phyloP scores from a whole-genome alignment of 2,113 vertebrate species.

The Pipra filicauda region DNA sequence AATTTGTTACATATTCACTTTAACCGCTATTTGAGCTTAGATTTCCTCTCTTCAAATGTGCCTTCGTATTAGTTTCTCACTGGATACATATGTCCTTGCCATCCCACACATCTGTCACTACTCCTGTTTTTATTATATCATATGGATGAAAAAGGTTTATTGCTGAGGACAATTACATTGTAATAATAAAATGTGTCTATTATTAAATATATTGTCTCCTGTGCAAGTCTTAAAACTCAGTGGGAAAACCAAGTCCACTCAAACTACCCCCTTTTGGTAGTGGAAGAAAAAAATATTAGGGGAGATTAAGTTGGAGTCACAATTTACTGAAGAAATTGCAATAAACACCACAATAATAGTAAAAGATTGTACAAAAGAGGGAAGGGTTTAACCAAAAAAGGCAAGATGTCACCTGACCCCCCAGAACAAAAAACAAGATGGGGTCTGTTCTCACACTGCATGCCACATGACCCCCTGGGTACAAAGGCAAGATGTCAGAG shows the following conservation, averaged over 20 bases:
- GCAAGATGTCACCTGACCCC: not conserved
- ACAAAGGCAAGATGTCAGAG: not conserved
- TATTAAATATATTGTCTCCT: not conserved
- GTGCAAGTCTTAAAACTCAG: not conserved
- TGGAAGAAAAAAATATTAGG: not conserved
- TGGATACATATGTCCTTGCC: not conserved
- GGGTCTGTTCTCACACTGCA: not conserved
- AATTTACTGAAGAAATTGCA: not conserved
- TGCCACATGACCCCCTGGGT: not conserved
- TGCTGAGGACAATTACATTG: not conserved
- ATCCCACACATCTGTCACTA: not conserved
- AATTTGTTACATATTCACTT: not conserved
- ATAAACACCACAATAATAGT: not conserved
- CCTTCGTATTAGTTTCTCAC: not conserved
- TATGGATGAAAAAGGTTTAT: not conserved
- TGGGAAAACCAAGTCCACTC: not conserved
- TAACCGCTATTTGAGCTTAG: not conserved
- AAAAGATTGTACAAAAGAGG: not conserved
- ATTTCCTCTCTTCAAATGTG: not conserved
- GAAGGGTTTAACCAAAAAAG: not conserved
- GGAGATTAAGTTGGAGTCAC: not conserved
- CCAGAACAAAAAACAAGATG: not conserved
- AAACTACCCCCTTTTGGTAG: not conserved
- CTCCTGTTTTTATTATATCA: not conserved
- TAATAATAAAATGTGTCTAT: not conserved